Evolutionary conservation across 2,113 vertebrate species (phyloP), one percentile per base, ranked within the genome.

Genomic region (Prietella phreatophila): DNA sequence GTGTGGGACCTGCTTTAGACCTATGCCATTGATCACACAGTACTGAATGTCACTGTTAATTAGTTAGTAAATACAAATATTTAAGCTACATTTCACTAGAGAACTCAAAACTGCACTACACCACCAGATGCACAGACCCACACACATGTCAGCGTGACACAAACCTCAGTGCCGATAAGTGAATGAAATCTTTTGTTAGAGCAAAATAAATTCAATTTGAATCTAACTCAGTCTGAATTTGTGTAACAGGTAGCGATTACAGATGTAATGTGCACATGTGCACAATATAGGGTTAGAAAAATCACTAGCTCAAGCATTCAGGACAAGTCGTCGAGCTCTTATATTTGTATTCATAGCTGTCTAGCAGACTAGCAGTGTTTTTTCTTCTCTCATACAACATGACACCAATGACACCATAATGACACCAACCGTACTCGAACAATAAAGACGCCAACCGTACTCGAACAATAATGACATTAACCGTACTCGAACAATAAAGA

Each of bases 1-100:
- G 79, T 69, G 71, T 71, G 53, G 73, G 88, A 67, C 85, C 89
- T 67, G 76, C 69, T 87, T 88, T 27, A 75, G 65, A 47, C 58
- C 83, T 86, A 55, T 50, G 61, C 75, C 47, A 88, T 87, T 88
- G 58, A 82, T 87, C 85, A 82, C 58, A 47, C 22, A 50, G 67
- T 53, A 22, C 25, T 56, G 47, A 83, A 69, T 73, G 61, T 83
- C 85, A 87, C 39, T 60, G 60, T 33, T 88, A 90, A 86, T 83
- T 60, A 88, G 69, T 80, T 61, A 47, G 33, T 53, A 83, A 86
- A 82, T 53, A 63, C 73, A 61, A 58, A 39, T 78, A 75, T 85
- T 42, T 76, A 75, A 85, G 55, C n/a, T 69, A 60, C 50, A 39
- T 50, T 56, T 0, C 20, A 58, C 5, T 1, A 39, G 11, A 58